These are phyloP conservation scores for Halictus rubicundus DNA, from an alignment of 1,140 invertebrate genomes.

Conservation along the genomic window DNA sequence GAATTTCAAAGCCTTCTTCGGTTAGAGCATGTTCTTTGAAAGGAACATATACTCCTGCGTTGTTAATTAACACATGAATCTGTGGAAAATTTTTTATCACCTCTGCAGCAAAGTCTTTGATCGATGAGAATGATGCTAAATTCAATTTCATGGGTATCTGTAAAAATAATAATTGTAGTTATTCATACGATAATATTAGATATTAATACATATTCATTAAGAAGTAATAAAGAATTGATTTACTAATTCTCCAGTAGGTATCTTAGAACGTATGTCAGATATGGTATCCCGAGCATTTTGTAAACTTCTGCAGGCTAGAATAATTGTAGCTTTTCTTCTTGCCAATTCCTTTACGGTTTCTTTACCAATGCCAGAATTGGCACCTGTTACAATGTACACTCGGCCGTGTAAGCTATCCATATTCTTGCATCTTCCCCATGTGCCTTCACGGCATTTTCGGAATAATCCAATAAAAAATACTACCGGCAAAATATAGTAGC, in stretches of 20 bases:
- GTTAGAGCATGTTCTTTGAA: slow-evolving; percentile 82
- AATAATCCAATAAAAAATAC: slow-evolving; percentile 75
- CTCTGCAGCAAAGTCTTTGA: slow-evolving; percentile 85
- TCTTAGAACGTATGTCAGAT: slow-evolving; percentile 82
- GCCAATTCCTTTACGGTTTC: slow-evolving; percentile 86
- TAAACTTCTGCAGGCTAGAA: slow-evolving; percentile 87
- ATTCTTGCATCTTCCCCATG: slow-evolving; percentile 79
- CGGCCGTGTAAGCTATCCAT: slow-evolving; percentile 80
- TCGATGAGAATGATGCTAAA: slow-evolving; percentile 86
- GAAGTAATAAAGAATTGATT: slow-evolving; percentile 47
- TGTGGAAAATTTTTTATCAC: slow-evolving; percentile 83
- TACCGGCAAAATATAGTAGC: slow-evolving; percentile 74
- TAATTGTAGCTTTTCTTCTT: slow-evolving; percentile 85
- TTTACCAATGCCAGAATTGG: slow-evolving; percentile 90
- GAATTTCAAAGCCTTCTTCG: slow-evolving; percentile 91
- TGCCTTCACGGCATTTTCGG: slow-evolving; percentile 78
- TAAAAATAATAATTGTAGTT: neutral
- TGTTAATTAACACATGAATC: slow-evolving; percentile 89
- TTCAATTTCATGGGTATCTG: slow-evolving; percentile 88
- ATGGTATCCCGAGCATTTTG: slow-evolving; percentile 83
- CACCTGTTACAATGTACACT: slow-evolving; percentile 89
- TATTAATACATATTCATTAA: neutral
- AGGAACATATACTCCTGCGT: slow-evolving; percentile 86
- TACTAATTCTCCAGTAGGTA: slow-evolving; percentile 83
- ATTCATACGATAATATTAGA: neutral